Percentiles rank a stretch among this genome's conserved stretches.
phyloP scores from a whole-genome alignment of 2,888 invertebrate genomes.

The Dilophus febrilis region DNA sequence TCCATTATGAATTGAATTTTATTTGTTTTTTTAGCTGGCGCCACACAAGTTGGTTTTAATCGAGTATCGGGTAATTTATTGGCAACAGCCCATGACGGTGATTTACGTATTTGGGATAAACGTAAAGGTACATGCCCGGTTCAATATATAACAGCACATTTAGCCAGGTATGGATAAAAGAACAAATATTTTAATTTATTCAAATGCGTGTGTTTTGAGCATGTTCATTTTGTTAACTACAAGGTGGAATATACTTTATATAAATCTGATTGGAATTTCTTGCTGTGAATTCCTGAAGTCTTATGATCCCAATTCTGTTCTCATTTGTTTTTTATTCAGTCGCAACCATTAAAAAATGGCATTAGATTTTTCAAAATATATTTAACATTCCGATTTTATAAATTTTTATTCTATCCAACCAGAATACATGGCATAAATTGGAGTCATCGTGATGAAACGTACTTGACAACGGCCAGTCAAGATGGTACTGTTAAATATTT shows the following conservation, averaged over 20 bases:
- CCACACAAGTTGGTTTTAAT: slow-evolving; percentile 90
- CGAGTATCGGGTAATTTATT: slow-evolving; percentile 64
- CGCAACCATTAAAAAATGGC: too few relatives aligned
- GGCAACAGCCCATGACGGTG: slow-evolving; percentile 91
- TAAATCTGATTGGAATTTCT: too few relatives aligned
- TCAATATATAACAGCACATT: slow-evolving; percentile 86
- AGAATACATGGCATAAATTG: slow-evolving; percentile 90
- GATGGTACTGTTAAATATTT: slow-evolving; percentile 92
- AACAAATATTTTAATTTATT: slow-evolving; percentile 4
- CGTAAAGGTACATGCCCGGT: slow-evolving; percentile 73
- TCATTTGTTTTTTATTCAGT: too few relatives aligned
- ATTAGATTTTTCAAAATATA: not conserved
- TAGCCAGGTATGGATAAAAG: slow-evolving; percentile 34
- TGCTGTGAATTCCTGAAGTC: too few relatives aligned
- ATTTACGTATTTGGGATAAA: slow-evolving; percentile 90
- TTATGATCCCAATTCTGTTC: too few relatives aligned
- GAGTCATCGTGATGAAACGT: slow-evolving; percentile 73
- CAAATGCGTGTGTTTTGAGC: not conserved
- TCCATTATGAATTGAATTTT: not conserved
- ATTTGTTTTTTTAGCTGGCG: slow-evolving; percentile 44
- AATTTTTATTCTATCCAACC: slow-evolving; percentile 13
- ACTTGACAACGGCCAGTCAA: slow-evolving; percentile 81
- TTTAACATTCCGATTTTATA: not conserved
- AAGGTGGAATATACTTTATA: too few relatives aligned
- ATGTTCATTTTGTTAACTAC: not conserved